Evolutionary conservation across 2,797 vertebrate genomes (phyloP).

Genomic region (Anas acuta): DNA sequence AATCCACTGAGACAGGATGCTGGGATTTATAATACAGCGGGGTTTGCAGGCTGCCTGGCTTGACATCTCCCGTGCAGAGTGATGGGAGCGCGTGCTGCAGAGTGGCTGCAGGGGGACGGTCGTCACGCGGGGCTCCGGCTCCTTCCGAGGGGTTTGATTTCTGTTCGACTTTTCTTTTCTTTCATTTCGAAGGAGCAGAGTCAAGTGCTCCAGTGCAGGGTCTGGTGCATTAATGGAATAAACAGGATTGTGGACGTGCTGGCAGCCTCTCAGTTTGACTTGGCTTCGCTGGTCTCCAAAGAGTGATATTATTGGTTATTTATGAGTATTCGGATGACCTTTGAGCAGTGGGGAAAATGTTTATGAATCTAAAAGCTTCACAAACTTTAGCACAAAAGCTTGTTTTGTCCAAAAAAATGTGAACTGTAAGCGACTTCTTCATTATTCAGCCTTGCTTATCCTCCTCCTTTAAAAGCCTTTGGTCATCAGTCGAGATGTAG

Average conservation of each 20-base stretch:
- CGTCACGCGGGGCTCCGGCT: constrained; percentile 31
- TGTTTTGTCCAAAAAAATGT: constrained; percentile 52
- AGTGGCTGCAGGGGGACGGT: constrained; percentile 12
- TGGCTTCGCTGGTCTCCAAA: constrained; percentile 43
- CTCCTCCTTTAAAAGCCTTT: constrained; percentile 16
- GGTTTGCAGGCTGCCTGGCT: background rate
- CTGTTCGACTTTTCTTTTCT: constrained; percentile 13
- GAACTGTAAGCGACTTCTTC: constrained; percentile 60
- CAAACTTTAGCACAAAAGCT: constrained; percentile 53
- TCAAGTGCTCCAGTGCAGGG: constrained; percentile 29
- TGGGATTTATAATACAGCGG: constrained; percentile 33
- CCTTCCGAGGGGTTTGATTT: constrained; percentile 37
- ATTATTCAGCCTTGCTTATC: constrained; percentile 11
- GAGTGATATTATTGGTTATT: constrained; percentile 63
- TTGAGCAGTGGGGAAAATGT: constrained; percentile 53
- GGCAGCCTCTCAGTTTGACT: constrained; percentile 58
- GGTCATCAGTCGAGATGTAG: background rate
- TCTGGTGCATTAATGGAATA: constrained; percentile 46
- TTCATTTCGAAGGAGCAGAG: constrained; percentile 35
- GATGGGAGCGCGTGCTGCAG: background rate
- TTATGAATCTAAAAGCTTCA: constrained; percentile 53
- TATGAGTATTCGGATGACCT: constrained; percentile 63
- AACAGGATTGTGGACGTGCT: constrained; percentile 52
- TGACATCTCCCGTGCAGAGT: background rate
- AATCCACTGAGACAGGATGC: background rate